phyloP scores from a whole-genome alignment of 1,140 invertebrate genomes.

The Himalopsyche phryganea region DNA sequence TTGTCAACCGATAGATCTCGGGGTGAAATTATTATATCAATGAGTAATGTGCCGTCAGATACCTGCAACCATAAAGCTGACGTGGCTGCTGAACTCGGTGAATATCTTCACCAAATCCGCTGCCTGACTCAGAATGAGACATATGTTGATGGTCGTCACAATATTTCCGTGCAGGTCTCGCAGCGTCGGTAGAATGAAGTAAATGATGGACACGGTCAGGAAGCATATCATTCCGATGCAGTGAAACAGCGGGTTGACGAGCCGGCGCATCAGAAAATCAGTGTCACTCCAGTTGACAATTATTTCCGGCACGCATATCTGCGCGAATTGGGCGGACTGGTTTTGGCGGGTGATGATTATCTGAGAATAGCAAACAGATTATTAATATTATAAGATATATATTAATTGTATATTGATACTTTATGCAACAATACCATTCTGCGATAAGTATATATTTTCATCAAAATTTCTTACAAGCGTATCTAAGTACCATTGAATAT shows the following conservation, averaged over 20 bases:
- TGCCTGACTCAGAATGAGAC: constrained; percentile 70
- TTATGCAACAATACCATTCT: no score
- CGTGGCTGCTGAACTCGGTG: constrained; percentile 72
- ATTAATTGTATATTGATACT: no score
- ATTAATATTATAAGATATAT: no score
- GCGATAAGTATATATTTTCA: no score
- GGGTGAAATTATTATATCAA: no score
- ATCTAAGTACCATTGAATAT: no score
- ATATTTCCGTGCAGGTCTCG: constrained; percentile 80
- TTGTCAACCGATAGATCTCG: no score
- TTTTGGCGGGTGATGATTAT: constrained; percentile 40
- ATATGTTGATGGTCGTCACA: constrained; percentile 72
- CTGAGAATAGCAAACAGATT: constrained; percentile 3
- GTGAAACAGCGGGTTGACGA: constrained; percentile 73
- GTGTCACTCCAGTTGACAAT: constrained; percentile 64
- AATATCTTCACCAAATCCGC: constrained; percentile 75
- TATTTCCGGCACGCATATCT: constrained; percentile 69
- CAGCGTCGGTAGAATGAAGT: constrained; percentile 79
- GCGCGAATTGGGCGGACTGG: constrained; percentile 60
- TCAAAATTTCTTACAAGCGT: no score
- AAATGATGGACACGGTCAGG: constrained; percentile 72
- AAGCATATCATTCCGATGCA: constrained; percentile 67
- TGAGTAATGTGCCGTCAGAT: no score
- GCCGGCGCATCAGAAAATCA: constrained; percentile 67
- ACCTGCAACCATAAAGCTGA: constrained; percentile 75